These are phyloP conservation scores for Perccottus glenii DNA, from an alignment of 2,113 vertebrate species.

Conservation along the genomic window DNA sequence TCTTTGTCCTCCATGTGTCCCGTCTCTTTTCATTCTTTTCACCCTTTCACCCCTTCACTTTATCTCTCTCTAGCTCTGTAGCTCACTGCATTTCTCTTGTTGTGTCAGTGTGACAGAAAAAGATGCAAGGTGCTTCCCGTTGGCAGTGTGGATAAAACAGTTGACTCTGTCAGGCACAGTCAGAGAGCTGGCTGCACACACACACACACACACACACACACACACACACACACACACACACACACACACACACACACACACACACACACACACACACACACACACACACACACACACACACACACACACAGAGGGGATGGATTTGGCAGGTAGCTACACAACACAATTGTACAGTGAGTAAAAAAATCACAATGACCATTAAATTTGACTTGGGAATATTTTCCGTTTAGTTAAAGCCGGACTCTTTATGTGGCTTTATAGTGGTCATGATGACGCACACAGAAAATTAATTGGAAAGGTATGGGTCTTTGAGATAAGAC, in stretches of 20 bases:
- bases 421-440: slow-evolving; percentile 1
- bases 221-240: neutral
- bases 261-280: neutral
- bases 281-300: neutral
- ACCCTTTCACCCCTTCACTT: slow-evolving; percentile 7
- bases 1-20: slow-evolving; percentile 21
- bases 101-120: slow-evolving; percentile 66
- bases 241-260: neutral
- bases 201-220: neutral
- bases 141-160: slow-evolving; percentile 64
- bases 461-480: neutral
- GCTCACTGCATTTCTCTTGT: slow-evolving; percentile 53
- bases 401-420: neutral
- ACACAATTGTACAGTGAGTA: neutral
- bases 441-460: neutral
- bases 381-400: neutral
- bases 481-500: slow-evolving; percentile 1
- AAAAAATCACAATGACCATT: neutral
- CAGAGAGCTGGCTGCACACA: slow-evolving; percentile 39
- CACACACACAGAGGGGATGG: neutral
- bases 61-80: slow-evolving; percentile 28
- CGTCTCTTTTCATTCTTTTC: slow-evolving; percentile 15
- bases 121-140: slow-evolving; percentile 60
- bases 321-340: neutral
- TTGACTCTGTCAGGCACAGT: slow-evolving; percentile 52